A percentile compares a stretch with the other conserved stretches of the same genome.
phyloP scores from a whole-genome alignment of 1,140 invertebrate species.

The Aphis craccivora region DNA sequence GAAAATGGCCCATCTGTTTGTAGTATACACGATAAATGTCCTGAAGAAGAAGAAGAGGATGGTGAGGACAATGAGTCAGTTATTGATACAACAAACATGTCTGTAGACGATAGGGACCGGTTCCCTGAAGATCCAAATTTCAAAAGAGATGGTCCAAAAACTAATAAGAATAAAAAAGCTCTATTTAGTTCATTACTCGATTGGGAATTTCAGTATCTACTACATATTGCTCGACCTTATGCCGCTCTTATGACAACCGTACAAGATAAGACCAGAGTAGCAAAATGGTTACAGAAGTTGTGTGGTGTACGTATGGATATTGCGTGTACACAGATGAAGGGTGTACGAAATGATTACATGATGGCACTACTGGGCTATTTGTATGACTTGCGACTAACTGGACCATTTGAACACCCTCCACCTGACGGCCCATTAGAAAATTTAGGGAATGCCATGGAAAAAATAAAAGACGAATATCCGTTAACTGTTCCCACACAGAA shows the following conservation, averaged over 20 bases:
- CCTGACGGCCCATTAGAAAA: constrained; percentile 31
- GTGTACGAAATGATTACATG: constrained; percentile 66
- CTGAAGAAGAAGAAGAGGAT: neutral
- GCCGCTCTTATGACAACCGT: constrained; percentile 62
- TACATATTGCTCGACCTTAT: constrained; percentile 65
- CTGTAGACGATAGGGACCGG: neutral
- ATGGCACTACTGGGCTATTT: constrained; percentile 65
- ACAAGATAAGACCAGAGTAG: constrained; percentile 63
- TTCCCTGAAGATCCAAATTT: neutral
- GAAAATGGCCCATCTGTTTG: constrained; percentile 40
- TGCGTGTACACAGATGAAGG: constrained; percentile 65
- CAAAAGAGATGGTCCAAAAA: neutral
- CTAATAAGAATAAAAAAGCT: constrained; percentile 2
- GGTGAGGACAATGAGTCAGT: neutral
- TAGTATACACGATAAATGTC: constrained; percentile 21
- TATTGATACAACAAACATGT: neutral
- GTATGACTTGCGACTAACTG: constrained; percentile 49
- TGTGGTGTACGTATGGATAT: constrained; percentile 63
- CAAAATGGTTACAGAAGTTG: constrained; percentile 65
- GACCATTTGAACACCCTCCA: constrained; percentile 52
- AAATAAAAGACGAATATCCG: constrained; percentile 60
- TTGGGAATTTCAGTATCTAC: constrained; percentile 65
- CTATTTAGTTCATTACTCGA: constrained; percentile 62
- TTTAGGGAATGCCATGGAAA: constrained; percentile 50
- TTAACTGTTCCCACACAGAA: constrained; percentile 65